Evolutionary conservation across 2,888 invertebrate species (phyloP).

Genomic region (Drosophila colorata): DNA sequence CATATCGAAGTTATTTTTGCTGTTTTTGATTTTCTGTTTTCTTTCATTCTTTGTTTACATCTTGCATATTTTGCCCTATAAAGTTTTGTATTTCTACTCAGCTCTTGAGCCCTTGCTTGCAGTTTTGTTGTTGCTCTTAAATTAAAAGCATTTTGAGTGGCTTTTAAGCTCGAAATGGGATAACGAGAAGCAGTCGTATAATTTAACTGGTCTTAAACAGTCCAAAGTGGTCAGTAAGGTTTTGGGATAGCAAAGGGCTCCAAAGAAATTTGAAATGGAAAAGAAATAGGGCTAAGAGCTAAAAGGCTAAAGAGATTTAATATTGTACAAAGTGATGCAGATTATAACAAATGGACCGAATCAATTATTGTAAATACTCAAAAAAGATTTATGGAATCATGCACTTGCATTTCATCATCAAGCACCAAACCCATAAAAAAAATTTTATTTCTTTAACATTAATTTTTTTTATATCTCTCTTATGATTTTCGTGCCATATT

Average conservation of each 20-base stretch:
- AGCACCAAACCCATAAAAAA: conserved; percentile 4
- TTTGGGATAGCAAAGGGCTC: conserved; percentile 7
- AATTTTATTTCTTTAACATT: conserved; percentile 2
- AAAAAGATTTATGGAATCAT: not conserved
- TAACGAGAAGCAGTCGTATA: conserved; percentile 28
- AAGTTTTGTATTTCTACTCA: conserved; percentile 15
- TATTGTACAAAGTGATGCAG: not conserved
- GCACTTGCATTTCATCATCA: not conserved
- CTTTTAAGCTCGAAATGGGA: conserved; percentile 20
- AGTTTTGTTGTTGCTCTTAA: conserved; percentile 23
- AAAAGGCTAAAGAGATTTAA: not conserved
- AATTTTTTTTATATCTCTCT: conserved; percentile 11
- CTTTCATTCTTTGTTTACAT: conserved; percentile 3
- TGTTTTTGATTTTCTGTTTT: conserved; percentile 5
- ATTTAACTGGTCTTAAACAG: conserved; percentile 24
- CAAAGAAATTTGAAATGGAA: not conserved
- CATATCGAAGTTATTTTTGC: conserved; percentile 19
- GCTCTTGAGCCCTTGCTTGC: conserved; percentile 6
- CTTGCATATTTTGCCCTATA: conserved; percentile 24
- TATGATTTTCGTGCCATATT: conserved; percentile 17
- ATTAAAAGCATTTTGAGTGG: conserved; percentile 45
- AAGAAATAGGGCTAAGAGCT: not conserved
- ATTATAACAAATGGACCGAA: not conserved
- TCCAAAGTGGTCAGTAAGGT: conserved; percentile 22
- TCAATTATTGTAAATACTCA: not conserved